A percentile compares a stretch with the other conserved stretches of the same genome.
Evolutionary conservation across 2,888 invertebrate genomes (phyloP).

Genomic region (Melinaea menophilus): DNA sequence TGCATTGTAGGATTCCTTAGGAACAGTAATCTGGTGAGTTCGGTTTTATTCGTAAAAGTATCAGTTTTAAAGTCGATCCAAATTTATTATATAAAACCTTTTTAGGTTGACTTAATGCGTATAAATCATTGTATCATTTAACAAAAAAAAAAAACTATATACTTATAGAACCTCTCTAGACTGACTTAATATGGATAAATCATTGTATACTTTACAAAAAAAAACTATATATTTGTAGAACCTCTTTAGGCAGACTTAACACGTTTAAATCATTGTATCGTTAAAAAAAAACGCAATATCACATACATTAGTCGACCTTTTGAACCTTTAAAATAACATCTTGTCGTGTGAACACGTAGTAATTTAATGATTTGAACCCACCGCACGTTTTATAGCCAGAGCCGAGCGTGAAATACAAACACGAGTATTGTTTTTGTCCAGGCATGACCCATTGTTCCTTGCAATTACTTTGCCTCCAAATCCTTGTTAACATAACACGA

Average conservation of each 20-base stretch:
- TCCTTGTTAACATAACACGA: constrained; percentile 22
- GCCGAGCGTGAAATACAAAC: constrained; percentile 37
- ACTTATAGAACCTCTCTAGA: no score
- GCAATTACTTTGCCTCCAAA: constrained; percentile 6
- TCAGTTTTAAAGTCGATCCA: no score
- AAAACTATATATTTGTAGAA: no score
- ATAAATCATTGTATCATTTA: not conserved
- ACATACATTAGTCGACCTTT: not conserved
- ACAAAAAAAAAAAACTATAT: not conserved
- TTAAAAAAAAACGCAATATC: not conserved
- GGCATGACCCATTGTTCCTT: constrained; percentile 37
- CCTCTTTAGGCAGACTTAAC: no score
- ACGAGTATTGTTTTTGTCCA: constrained; percentile 18
- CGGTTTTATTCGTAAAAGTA: not conserved
- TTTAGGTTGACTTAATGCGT: no score
- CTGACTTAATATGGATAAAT: no score
- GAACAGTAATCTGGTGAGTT: not conserved
- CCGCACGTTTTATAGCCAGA: constrained; percentile 32
- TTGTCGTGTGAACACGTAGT: constrained; percentile 15
- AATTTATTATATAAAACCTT: no score
- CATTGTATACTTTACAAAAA: no score
- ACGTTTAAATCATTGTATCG: no score
- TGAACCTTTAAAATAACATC: not conserved
- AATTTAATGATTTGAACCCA: constrained; percentile 25
- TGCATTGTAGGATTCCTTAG: not conserved